Evolutionary conservation across 2,888 invertebrate genomes (phyloP).

Genomic region (Proisotoma minuta): DNA sequence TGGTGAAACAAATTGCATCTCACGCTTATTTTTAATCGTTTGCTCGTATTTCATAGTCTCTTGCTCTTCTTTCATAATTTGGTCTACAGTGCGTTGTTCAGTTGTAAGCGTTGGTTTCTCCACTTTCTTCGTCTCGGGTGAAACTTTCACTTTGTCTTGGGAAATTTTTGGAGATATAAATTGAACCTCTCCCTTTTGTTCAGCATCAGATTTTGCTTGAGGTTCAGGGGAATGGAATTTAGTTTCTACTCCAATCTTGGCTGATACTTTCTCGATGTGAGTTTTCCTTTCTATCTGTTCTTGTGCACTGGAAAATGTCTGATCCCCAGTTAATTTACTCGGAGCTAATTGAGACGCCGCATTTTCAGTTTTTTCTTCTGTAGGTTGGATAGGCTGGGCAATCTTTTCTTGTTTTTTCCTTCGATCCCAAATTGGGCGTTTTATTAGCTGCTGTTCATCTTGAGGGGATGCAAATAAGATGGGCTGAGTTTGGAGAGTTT

Average conservation of each 20-base stretch:
- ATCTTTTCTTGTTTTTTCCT: conserved; percentile 19
- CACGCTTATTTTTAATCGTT: not conserved
- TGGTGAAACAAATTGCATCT: not conserved
- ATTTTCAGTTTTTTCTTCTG: not conserved
- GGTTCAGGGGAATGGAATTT: not conserved
- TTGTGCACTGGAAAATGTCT: no score
- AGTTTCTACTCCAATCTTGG: not conserved
- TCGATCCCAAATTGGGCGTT: conserved; percentile 18
- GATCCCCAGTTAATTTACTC: not conserved
- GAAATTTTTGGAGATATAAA: not conserved
- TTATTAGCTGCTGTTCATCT: not conserved
- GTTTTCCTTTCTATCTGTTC: no score
- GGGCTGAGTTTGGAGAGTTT: not conserved
- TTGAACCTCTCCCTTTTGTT: not conserved
- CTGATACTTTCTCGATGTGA: not conserved
- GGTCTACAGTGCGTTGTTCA: not conserved
- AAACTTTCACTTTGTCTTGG: no score
- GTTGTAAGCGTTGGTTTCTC: not conserved
- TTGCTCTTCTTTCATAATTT: not conserved
- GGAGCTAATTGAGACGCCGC: not conserved
- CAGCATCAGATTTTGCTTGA: not conserved
- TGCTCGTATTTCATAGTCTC: not conserved
- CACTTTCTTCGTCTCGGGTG: no score
- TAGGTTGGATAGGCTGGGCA: not conserved
- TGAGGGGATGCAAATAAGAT: no score